Base-by-base conservation (phyloP, 2,797 vertebrate species). In the Takifugu rubripes region DNA sequence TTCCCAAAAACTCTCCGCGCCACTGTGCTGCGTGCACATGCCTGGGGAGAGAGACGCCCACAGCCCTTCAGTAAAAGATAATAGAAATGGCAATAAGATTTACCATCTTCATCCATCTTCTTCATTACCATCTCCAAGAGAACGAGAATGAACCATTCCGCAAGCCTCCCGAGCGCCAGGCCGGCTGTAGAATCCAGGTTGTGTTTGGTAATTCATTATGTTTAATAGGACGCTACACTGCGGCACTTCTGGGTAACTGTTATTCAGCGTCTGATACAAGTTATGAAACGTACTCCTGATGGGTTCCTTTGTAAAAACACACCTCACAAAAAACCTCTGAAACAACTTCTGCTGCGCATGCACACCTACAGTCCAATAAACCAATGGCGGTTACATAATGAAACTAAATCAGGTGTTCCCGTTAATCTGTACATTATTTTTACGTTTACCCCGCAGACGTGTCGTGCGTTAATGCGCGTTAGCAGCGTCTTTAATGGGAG, bases 11-110 rank as follows among this genome's bases (percentile, higher is more conserved):
- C 64, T 53, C 64, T 74, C 70, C 75, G 72, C 66, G 65, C 70
- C 56, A 26, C 77, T 75, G 72, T 69, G 79, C 61, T 66, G 59
- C 81, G 70, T 67, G 77, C 70, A n/a, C 15, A 36, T 79, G 77
- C 78, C 72, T 68, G 49, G 64, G 62, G 78, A 72, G 68, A 75
- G 58, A 52, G 59, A 74, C 81, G 81, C 74, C 76, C 74, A 84
- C 69, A 74, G 76, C 74, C 68, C 77, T 73, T 83, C 78, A 82
- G 79, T 86, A 84, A 87, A 83, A 84, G 68, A 84, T 88, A 84
- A 86, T 88, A 79, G 79, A 86, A 87, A 77, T 84, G 77, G 88
- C 84, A 84, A 80, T 82, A 84, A 78, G 79, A 85, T 88, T 87
- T 84, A 86, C 74, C 72, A 75, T 82, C 73, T 81, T 78, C 80